A percentile compares a stretch with the other conserved stretches of the same genome.
These are phyloP conservation scores for Microtus oregoni DNA, from an alignment of 2,113 vertebrate genomes.

Conservation along the genomic window DNA sequence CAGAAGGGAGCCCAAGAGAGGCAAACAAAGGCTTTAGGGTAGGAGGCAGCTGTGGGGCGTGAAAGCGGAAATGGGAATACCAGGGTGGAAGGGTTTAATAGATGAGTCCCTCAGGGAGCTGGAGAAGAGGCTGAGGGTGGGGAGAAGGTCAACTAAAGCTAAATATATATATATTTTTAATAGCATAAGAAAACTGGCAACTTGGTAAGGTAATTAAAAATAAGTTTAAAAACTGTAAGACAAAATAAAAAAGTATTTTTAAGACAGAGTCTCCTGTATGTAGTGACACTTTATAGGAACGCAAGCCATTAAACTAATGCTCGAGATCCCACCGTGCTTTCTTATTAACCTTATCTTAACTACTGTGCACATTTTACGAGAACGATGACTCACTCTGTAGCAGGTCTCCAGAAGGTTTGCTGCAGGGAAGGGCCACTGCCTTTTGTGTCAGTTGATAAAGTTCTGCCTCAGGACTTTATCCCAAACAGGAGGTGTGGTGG, in stretches of 20 bases:
- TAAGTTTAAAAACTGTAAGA: not conserved
- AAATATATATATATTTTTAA: not conserved
- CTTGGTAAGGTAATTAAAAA: not conserved
- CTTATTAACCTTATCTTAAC: constrained; percentile 7
- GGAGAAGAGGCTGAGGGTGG: not conserved
- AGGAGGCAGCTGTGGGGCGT: too few species aligned
- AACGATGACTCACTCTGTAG: not conserved
- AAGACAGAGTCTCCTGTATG: too few species aligned
- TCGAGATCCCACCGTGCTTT: not conserved
- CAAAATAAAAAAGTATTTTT: not conserved
- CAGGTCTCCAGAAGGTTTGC: constrained; percentile 21
- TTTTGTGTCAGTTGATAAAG: not conserved
- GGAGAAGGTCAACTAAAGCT: not conserved
- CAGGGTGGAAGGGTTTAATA: not conserved
- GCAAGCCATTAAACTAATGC: not conserved
- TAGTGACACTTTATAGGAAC: not conserved
- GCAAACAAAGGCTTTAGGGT: not conserved
- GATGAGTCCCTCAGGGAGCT: not conserved
- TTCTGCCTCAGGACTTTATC: not conserved
- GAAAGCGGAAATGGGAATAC: not conserved
- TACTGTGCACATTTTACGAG: not conserved
- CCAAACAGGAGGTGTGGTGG: not conserved
- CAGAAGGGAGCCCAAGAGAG: not conserved
- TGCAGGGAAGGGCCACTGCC: not conserved
- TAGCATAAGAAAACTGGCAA: not conserved